Evolutionary conservation across 2,113 vertebrate genomes (phyloP).

Genomic region (Plotosus lineatus): DNA sequence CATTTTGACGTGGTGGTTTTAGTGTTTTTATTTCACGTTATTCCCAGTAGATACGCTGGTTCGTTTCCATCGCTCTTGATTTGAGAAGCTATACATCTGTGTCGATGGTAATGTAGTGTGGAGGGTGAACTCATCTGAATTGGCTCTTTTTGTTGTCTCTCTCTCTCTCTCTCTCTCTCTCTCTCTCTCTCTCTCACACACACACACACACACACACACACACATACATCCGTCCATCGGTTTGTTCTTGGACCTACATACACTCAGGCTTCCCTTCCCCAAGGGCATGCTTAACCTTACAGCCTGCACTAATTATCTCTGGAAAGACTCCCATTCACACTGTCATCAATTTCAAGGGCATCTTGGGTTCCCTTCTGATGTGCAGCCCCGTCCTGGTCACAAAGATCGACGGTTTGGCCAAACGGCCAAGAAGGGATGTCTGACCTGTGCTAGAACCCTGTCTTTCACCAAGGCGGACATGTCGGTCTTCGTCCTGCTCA

Average conservation of each 20-base stretch:
- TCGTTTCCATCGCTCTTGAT: background rate
- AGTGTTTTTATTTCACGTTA: background rate
- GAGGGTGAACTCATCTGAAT: background rate
- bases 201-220: too few species aligned
- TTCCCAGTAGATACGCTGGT: background rate
- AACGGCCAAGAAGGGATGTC: slow-evolving; percentile 57
- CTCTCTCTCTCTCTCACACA: too few species aligned
- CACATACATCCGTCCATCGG: slow-evolving; percentile 25
- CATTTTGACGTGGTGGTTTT: too few species aligned
- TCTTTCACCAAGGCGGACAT: slow-evolving; percentile 48
- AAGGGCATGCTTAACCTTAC: slow-evolving; percentile 61
- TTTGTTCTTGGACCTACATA: slow-evolving; percentile 63
- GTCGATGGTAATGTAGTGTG: background rate
- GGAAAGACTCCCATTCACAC: slow-evolving; percentile 66
- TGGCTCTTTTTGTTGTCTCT: slow-evolving; percentile 11
- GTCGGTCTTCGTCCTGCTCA: slow-evolving; percentile 65
- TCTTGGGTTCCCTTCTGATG: slow-evolving; percentile 55
- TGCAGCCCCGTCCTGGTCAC: slow-evolving; percentile 61
- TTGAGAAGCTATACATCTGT: background rate
- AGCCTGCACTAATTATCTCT: slow-evolving; percentile 70
- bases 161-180: too few species aligned
- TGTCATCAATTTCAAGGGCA: slow-evolving; percentile 67
- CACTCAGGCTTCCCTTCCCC: slow-evolving; percentile 53
- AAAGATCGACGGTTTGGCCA: slow-evolving; percentile 63
- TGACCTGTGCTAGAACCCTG: slow-evolving; percentile 55